Conservation (phyloP, 2,113 vertebrate genomes). For the Ardeotis arabs region DNA sequence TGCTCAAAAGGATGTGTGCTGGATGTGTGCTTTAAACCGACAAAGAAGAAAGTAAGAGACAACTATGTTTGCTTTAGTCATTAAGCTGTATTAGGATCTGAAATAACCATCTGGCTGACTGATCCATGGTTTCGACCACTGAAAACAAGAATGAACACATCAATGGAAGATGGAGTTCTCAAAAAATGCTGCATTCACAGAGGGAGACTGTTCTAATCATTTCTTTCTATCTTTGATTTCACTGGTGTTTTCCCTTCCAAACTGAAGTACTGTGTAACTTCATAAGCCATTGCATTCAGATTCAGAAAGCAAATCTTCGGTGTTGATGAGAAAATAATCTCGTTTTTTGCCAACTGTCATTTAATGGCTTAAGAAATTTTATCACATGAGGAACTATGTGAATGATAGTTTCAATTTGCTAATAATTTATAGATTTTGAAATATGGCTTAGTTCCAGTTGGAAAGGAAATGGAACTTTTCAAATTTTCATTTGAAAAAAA, state of each 20-base stretch:
- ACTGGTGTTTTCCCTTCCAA: neutral
- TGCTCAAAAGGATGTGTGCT: rapidly evolving
- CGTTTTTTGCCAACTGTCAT: neutral
- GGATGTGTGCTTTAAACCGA: neutral
- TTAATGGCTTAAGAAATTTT: neutral
- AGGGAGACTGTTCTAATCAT: neutral
- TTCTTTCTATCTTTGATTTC: neutral
- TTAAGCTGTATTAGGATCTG: neutral
- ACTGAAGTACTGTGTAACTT: neutral
- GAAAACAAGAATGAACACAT: neutral
- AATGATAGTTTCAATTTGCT: neutral
- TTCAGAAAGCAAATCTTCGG: neutral
- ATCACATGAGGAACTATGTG: neutral
- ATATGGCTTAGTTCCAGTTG: neutral
- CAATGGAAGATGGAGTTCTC: neutral
- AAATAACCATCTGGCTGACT: neutral
- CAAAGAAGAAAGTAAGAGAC: neutral
- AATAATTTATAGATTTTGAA: neutral
- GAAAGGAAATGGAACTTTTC: neutral
- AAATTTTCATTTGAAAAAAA: neutral
- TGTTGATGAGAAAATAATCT: neutral
- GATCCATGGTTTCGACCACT: neutral
- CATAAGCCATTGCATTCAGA: neutral
- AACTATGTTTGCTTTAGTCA: neutral
- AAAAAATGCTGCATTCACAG: neutral